phyloP scores from a whole-genome alignment of 2,888 invertebrate species.

The Scaptomyza reducta region DNA sequence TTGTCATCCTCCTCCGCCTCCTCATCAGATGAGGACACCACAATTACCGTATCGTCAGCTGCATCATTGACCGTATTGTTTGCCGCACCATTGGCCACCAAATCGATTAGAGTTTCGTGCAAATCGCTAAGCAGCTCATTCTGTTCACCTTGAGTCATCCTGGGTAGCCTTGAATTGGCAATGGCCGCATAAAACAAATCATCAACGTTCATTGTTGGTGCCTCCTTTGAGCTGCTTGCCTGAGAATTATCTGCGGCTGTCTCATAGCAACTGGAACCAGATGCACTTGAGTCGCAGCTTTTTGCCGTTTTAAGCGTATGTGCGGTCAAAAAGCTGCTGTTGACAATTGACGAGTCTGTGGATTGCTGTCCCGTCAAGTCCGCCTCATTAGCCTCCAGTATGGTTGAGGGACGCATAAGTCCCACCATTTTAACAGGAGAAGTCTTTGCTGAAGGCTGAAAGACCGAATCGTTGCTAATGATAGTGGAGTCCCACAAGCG shows the following conservation, averaged over 20 bases:
- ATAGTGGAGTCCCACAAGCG: slow-evolving; percentile 79
- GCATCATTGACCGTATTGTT: no score
- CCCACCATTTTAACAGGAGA: slow-evolving; percentile 84
- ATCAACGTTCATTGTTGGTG: slow-evolving; percentile 39
- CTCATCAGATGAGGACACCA: slow-evolving; percentile 64
- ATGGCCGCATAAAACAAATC: slow-evolving; percentile 64
- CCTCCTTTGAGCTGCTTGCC: slow-evolving; percentile 34
- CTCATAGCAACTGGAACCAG: slow-evolving; percentile 76
- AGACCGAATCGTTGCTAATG: slow-evolving; percentile 44
- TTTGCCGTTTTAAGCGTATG: slow-evolving; percentile 50
- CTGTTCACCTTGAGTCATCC: slow-evolving; percentile 50
- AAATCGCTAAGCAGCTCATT: slow-evolving; percentile 47
- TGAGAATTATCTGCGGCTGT: slow-evolving; percentile 77
- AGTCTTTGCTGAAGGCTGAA: slow-evolving; percentile 51
- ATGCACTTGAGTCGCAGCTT: slow-evolving; percentile 40
- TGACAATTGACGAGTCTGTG: slow-evolving; percentile 55
- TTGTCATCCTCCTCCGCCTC: slow-evolving; percentile 4
- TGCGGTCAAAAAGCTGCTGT: slow-evolving; percentile 76
- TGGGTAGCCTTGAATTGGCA: slow-evolving; percentile 42
- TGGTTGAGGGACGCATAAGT: slow-evolving; percentile 82
- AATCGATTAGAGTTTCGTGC: slow-evolving; percentile 70
- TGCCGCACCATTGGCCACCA: slow-evolving; percentile 31
- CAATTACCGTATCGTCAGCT: slow-evolving; percentile 68
- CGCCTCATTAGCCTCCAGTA: slow-evolving; percentile 79
- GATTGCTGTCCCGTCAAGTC: slow-evolving; percentile 41